Evolutionary conservation across 2,888 invertebrate species (phyloP).

Genomic region (Ochropacha duplaris): DNA sequence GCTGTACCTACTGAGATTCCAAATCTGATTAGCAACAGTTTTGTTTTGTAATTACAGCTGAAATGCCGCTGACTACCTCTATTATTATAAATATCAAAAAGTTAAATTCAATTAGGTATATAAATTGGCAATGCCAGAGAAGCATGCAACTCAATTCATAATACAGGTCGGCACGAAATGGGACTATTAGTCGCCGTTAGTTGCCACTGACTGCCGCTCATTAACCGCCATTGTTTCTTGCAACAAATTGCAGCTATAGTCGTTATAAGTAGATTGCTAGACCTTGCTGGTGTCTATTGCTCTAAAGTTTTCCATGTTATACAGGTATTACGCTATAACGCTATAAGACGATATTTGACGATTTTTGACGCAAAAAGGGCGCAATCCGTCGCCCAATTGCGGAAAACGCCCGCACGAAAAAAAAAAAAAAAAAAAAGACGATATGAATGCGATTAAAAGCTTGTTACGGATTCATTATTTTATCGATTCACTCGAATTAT

Average conservation of each 20-base stretch:
- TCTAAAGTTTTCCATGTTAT: neutral
- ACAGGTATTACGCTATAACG: neutral
- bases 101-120: constrained; percentile 37
- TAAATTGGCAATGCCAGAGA: constrained; percentile 43
- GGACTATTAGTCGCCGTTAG: constrained; percentile 50
- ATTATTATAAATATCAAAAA: constrained; percentile 11
- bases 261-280: constrained; percentile 35
- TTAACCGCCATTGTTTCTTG: constrained; percentile 54
- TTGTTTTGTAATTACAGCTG: constrained; percentile 13
- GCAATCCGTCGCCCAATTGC: no score
- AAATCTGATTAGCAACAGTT: neutral
- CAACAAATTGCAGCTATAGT: constrained; percentile 48
- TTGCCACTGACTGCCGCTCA: constrained; percentile 50
- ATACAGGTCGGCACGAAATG: constrained; percentile 60
- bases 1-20: neutral
- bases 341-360: no score
- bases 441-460: neutral
- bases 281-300: neutral
- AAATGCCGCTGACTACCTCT: constrained; percentile 16
- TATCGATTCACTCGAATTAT: no score
- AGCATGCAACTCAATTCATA: constrained; percentile 52
- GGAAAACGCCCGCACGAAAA: no score
- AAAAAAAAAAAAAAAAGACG: no score
- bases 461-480: constrained; percentile 6
- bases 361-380: no score